Evolutionary conservation across 2,888 invertebrate species (phyloP).

Genomic region (Agonopterix subpropinquella): DNA sequence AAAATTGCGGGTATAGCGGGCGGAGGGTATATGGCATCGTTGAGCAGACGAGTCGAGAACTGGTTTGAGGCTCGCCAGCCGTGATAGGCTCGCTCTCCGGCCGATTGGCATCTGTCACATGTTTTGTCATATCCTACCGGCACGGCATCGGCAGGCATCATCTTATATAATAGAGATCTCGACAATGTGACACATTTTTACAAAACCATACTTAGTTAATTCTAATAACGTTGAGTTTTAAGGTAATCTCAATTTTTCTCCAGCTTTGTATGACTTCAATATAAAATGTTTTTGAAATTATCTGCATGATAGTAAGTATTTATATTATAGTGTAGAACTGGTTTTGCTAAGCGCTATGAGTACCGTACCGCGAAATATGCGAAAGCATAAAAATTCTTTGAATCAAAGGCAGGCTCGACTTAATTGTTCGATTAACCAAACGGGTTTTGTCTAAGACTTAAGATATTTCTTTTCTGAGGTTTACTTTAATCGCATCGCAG

Average conservation of each 20-base stretch:
- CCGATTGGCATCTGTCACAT: constrained; percentile 34
- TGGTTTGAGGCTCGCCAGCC: constrained; percentile 47
- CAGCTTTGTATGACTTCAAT: neutral
- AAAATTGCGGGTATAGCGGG: constrained; percentile 46
- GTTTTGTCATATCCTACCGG: neutral
- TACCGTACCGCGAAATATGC: neutral
- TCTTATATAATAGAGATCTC: neutral
- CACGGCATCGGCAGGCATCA: neutral
- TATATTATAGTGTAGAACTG: neutral
- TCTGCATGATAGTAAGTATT: neutral
- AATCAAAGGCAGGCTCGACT: neutral
- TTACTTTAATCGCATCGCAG: too few relatives aligned
- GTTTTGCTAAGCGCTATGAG: neutral
- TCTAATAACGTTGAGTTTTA: neutral
- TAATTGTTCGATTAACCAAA: constrained; percentile 4
- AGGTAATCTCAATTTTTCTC: neutral
- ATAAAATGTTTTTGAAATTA: neutral
- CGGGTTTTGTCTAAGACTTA: neutral
- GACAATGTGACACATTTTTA: neutral
- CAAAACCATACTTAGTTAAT: neutral
- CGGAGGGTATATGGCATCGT: constrained; percentile 14
- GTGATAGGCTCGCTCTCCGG: constrained; percentile 29
- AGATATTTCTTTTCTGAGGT: too few relatives aligned
- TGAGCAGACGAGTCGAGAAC: constrained; percentile 37
- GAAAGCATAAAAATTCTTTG: constrained; percentile 2